Percentiles rank a stretch among this genome's conserved stretches.
Evolutionary conservation across 2,797 vertebrate genomes (phyloP).

Genomic region (Xenopus petersii): DNA sequence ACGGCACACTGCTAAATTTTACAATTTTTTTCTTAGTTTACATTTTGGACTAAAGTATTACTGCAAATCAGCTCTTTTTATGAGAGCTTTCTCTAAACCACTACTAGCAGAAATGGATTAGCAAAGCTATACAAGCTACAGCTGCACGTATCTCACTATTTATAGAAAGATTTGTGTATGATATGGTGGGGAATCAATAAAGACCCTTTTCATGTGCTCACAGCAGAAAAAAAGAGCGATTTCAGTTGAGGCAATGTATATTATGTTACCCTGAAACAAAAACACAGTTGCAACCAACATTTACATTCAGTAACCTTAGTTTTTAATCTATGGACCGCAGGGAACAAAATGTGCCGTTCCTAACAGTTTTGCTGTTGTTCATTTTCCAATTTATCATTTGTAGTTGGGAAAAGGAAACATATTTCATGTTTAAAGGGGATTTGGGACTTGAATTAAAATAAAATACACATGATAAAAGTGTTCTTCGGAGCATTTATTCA

Average conservation of each 20-base stretch:
- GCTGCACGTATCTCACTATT: constrained; percentile 39
- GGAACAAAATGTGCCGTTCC: constrained; percentile 8
- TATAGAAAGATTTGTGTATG: constrained; percentile 36
- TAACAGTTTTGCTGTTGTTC: not conserved
- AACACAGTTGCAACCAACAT: constrained; percentile 5
- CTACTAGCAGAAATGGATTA: constrained; percentile 38
- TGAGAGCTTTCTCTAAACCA: not conserved
- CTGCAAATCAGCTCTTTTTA: no score
- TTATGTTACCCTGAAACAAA: constrained; percentile 12
- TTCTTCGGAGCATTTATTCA: no score
- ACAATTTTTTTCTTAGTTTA: no score
- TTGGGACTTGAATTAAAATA: no score
- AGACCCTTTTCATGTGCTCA: constrained; percentile 32
- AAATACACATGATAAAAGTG: no score
- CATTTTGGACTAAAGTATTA: no score
- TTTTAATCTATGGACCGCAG: not conserved
- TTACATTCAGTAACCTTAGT: not conserved
- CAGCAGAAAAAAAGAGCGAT: constrained; percentile 39
- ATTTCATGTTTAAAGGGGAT: no score
- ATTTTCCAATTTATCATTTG: not conserved
- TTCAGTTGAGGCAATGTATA: constrained; percentile 31
- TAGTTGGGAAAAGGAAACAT: no score
- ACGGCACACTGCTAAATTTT: no score
- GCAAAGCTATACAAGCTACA: constrained; percentile 16
- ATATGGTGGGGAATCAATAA: constrained; percentile 40